These are phyloP conservation scores for Deilephila porcellus DNA, from an alignment of 2,888 invertebrate genomes.

Conservation along the genomic window DNA sequence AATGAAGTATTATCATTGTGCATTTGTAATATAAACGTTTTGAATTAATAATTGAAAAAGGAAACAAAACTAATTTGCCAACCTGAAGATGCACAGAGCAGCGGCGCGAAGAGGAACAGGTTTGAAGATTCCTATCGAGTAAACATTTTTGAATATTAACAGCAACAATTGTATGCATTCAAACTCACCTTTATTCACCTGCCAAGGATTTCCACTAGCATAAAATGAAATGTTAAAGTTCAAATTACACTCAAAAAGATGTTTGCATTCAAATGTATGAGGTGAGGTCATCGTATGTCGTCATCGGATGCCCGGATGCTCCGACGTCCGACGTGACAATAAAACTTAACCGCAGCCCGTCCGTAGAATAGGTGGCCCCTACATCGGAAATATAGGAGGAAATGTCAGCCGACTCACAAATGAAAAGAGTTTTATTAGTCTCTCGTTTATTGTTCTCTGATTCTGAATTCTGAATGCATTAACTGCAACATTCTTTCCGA, in stretches of 20 bases:
- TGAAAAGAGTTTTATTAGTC: constrained; percentile 7
- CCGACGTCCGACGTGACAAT: constrained; percentile 4
- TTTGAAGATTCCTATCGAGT: constrained; percentile 9
- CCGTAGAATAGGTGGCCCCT: constrained; percentile 1
- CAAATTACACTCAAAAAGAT: constrained; percentile 39
- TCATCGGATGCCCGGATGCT: constrained; percentile 44
- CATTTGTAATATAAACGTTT: too few relatives aligned
- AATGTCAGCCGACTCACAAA: background rate
- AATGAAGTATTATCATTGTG: too few relatives aligned
- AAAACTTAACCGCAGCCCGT: background rate
- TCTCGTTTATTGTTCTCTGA: background rate
- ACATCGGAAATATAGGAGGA: constrained; percentile 7
- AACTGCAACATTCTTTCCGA: too few relatives aligned
- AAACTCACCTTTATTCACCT: constrained; percentile 47
- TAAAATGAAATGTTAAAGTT: constrained; percentile 57
- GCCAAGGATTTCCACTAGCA: constrained; percentile 48
- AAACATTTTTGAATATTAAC: constrained; percentile 11
- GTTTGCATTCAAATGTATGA: constrained; percentile 41
- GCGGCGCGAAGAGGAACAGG: constrained; percentile 1
- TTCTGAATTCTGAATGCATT: background rate
- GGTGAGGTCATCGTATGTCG: constrained; percentile 61
- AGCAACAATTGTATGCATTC: constrained; percentile 37
- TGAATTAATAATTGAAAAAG: background rate
- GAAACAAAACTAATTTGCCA: background rate
- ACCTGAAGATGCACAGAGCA: background rate